phyloP scores from a whole-genome alignment of 1,140 invertebrate species.

The Bombus balteatus region DNA sequence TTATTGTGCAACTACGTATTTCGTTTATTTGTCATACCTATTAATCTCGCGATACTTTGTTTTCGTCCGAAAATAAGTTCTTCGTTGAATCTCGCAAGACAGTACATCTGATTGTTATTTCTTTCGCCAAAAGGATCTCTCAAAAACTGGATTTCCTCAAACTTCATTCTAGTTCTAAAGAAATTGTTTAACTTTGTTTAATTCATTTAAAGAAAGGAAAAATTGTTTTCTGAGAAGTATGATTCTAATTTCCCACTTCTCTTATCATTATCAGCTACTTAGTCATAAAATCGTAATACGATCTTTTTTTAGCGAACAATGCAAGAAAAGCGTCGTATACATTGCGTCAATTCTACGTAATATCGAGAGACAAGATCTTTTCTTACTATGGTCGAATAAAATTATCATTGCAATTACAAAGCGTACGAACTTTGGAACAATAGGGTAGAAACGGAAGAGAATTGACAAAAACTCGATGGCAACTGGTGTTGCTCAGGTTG shows the following conservation, averaged over 20 bases:
- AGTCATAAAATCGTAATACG: not conserved
- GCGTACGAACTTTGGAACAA: not conserved
- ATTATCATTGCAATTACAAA: too few species aligned
- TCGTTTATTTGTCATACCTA: not conserved
- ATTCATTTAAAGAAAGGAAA: not conserved
- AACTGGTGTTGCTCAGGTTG: not conserved
- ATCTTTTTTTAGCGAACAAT: not conserved
- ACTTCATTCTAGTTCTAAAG: not conserved
- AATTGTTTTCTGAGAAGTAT: not conserved
- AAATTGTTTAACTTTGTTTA: not conserved
- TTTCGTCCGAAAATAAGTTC: not conserved
- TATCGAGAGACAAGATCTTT: not conserved
- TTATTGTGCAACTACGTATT: conserved; percentile 29
- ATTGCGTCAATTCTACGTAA: not conserved
- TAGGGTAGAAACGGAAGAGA: not conserved
- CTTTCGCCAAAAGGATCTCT: too few species aligned
- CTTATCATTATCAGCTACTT: not conserved
- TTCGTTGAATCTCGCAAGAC: not conserved
- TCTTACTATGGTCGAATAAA: not conserved
- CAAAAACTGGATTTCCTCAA: not conserved
- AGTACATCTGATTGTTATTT: too few species aligned
- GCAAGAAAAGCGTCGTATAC: not conserved
- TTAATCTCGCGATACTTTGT: not conserved
- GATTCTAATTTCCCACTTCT: not conserved
- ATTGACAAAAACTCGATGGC: not conserved